Percentiles rank a stretch among this genome's conserved stretches.
Conservation (phyloP, 2,888 invertebrate species). For the Yponomeuta evonymella region DNA sequence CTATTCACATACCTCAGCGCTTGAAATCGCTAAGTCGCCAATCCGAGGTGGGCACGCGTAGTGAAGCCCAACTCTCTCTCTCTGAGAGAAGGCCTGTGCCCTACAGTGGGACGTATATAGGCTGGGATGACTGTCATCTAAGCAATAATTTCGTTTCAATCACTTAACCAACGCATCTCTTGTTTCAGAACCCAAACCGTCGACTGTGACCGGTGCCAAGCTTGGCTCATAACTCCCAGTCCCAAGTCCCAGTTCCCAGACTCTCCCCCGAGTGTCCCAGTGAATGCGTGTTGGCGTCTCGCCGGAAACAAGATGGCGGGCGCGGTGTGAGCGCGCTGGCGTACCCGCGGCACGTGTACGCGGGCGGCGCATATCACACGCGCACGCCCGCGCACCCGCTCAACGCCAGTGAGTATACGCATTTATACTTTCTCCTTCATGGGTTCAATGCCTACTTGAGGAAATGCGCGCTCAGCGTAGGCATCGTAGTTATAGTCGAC, state of each 20-base stretch:
- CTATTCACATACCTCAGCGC: no score
- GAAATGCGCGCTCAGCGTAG: background rate
- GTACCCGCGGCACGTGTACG: conserved; percentile 65
- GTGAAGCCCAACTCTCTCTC: no score
- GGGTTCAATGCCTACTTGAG: background rate
- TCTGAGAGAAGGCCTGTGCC: no score
- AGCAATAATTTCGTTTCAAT: background rate
- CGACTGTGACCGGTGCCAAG: conserved; percentile 15
- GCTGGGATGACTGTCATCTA: background rate
- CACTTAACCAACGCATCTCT: conserved; percentile 25
- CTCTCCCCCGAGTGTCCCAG: background rate
- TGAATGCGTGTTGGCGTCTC: conserved; percentile 1
- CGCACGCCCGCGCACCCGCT: conserved; percentile 65
- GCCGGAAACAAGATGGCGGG: conserved; percentile 54
- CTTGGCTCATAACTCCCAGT: background rate
- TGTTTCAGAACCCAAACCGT: conserved; percentile 33
- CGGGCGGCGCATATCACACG: conserved; percentile 65
- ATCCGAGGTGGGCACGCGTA: no score
- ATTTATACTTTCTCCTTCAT: background rate
- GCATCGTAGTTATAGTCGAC: no score
- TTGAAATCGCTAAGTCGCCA: no score
- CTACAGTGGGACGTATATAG: no score
- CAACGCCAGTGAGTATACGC: conserved; percentile 62
- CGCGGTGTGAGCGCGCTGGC: background rate
- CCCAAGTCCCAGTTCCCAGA: background rate